These are phyloP conservation scores for Climacteris rufus DNA, from an alignment of 2,113 vertebrate genomes.

Conservation along the genomic window DNA sequence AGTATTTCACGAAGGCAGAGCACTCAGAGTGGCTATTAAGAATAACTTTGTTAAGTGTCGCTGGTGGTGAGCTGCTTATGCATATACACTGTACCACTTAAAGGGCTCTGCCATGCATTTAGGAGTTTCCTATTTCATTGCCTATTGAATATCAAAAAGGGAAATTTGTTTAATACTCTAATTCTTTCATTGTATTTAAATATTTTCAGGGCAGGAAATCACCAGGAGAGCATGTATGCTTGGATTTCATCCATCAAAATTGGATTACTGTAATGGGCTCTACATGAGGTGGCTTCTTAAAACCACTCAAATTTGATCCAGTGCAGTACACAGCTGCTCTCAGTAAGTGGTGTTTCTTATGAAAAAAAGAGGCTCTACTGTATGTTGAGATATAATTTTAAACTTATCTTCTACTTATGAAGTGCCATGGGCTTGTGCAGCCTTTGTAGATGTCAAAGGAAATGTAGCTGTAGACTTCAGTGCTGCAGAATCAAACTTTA, in stretches of 20 bases:
- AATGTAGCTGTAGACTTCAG: not conserved
- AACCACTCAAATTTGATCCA: constrained; percentile 10
- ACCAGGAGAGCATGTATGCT: not conserved
- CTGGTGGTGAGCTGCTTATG: constrained; percentile 3
- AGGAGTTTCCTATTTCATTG: not conserved
- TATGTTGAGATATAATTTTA: not conserved
- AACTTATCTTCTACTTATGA: not conserved
- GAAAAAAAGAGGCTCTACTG: not conserved
- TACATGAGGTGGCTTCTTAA: constrained; percentile 30
- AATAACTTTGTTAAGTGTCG: not conserved
- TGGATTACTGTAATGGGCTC: constrained; percentile 47
- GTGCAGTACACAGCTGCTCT: not conserved
- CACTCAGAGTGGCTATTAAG: not conserved
- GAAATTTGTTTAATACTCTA: constrained; percentile 24
- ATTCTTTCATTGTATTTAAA: constrained; percentile 48
- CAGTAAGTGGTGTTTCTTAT: not conserved
- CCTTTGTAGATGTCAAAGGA: not conserved
- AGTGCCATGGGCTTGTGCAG: not conserved
- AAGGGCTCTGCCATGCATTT: not conserved
- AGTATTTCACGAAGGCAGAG: not conserved
- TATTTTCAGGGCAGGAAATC: constrained; percentile 24
- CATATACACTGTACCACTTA: not conserved
- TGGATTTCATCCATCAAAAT: constrained; percentile 43
- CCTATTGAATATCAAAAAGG: not conserved
- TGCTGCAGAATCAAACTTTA: not conserved